Conservation (phyloP, 92 coral and sea anemone species). For the Micromussa lordhowensis region DNA sequence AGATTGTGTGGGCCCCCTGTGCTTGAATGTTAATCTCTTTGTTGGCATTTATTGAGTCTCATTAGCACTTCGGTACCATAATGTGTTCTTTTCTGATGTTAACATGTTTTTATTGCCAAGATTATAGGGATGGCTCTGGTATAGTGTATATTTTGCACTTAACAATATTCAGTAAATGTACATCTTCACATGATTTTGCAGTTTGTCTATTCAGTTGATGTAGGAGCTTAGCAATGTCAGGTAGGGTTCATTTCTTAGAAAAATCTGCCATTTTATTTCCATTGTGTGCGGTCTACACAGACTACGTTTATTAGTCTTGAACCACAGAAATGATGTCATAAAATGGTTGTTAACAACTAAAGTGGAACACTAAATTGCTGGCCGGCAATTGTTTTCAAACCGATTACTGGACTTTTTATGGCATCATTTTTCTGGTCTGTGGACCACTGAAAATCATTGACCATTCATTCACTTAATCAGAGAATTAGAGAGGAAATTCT, state of each 20-base stretch:
- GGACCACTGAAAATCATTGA: too few species aligned
- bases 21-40: too few species aligned
- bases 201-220: conserved; percentile 2
- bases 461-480: too few species aligned
- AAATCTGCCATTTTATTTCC: background rate
- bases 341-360: too few species aligned
- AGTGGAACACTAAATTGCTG: too few species aligned
- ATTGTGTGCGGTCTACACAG: background rate
- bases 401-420: too few species aligned
- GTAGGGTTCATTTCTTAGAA: background rate
- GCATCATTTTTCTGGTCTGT: too few species aligned
- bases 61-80: background rate
- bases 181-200: background rate
- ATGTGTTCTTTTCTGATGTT: background rate
- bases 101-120: background rate
- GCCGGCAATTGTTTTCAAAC: too few species aligned
- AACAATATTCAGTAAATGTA: background rate
- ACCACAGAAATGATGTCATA: too few species aligned
- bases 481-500: background rate
- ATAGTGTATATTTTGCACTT: background rate
- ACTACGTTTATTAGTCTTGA: too few species aligned
- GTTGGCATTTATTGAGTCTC: background rate
- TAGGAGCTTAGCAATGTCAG: conserved; percentile 24
- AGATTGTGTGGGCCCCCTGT: too few species aligned
- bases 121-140: background rate